Evolutionary conservation across 2,888 invertebrate species (phyloP).

Genomic region (Cylloceria caligata): DNA sequence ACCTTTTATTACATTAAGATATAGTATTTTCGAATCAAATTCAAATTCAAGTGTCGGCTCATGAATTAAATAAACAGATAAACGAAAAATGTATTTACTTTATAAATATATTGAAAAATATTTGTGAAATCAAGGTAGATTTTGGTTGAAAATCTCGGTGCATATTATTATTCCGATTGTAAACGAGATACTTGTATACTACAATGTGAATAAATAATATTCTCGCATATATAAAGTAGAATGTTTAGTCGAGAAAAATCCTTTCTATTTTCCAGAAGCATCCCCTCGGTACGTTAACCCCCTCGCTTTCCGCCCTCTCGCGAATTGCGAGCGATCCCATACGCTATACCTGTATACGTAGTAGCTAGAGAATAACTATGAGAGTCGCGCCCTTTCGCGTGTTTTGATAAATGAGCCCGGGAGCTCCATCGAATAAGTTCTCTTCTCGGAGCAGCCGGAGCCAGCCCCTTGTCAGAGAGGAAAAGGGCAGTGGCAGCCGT

Average conservation of each 20-base stretch:
- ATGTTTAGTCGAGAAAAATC: slow-evolving; percentile 59
- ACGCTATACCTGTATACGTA: slow-evolving; percentile 40
- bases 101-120: no score
- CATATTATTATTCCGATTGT: no score
- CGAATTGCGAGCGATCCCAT: neutral
- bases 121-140: no score
- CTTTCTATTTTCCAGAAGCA: slow-evolving; percentile 18
- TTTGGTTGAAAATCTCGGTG: no score
- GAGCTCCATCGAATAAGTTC: slow-evolving; percentile 59
- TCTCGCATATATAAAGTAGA: neutral
- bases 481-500: slow-evolving; percentile 67
- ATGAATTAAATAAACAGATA: no score
- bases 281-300: slow-evolving; percentile 27
- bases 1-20: no score
- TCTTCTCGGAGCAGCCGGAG: slow-evolving; percentile 9
- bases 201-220: no score
- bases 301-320: slow-evolving; percentile 10
- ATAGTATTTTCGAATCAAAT: no score
- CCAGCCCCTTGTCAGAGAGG: slow-evolving; percentile 30
- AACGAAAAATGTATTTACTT: no score
- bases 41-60: no score
- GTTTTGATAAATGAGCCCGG: slow-evolving; percentile 65
- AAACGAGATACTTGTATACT: no score
- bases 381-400: slow-evolving; percentile 59
- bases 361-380: slow-evolving; percentile 28